A percentile compares a stretch with the other conserved stretches of the same genome.
Evolutionary conservation across 2,797 vertebrate genomes (phyloP).

Genomic region (Mallotus villosus): DNA sequence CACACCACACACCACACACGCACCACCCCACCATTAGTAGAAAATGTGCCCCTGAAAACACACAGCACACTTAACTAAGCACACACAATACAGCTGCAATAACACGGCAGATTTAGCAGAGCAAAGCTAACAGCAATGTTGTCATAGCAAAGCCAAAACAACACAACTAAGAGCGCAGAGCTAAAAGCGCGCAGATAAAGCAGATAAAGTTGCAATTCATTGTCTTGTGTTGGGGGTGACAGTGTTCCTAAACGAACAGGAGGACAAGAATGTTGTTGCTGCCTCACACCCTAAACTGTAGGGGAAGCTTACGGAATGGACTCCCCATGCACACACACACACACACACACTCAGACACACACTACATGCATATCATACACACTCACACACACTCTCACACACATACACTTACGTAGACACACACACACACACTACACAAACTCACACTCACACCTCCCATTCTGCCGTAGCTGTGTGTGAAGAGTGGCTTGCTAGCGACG

Average conservation of each 20-base stretch:
- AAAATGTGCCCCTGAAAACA: too few species aligned
- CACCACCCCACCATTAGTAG: background rate
- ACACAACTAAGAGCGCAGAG: background rate
- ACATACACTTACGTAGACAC: background rate
- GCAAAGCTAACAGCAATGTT: background rate
- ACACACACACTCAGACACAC: background rate
- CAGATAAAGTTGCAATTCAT: background rate
- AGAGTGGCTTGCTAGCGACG: slow-evolving; percentile 21
- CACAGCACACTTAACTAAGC: background rate
- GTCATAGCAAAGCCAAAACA: background rate
- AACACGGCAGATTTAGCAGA: background rate
- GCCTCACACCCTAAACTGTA: too few species aligned
- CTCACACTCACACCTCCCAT: background rate
- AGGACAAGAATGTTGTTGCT: background rate
- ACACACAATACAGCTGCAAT: background rate
- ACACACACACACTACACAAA: background rate
- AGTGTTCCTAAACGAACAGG: background rate
- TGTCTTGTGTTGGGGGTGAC: background rate
- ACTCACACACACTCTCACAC: background rate
- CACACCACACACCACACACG: background rate
- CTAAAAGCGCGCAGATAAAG: background rate
- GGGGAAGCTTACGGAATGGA: background rate
- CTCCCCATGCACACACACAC: background rate
- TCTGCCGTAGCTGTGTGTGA: background rate
- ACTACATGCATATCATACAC: background rate